phyloP scores from a whole-genome alignment of 2,113 vertebrate species.

The Sebastes schlegelii region DNA sequence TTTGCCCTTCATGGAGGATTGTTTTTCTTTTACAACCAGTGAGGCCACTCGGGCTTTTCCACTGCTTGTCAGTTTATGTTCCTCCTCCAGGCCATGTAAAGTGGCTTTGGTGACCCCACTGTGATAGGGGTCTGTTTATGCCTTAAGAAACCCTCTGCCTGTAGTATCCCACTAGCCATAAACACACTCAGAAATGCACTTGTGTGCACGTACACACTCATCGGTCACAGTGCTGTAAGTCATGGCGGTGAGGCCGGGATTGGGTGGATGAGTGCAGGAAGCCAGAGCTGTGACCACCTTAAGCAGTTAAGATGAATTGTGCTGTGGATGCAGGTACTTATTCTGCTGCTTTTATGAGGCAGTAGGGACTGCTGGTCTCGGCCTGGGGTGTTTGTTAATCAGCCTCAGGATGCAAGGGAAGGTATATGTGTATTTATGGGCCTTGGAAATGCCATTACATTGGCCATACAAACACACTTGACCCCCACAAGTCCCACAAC shows the following conservation, averaged over 20 bases:
- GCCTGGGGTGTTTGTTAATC: constrained; percentile 53
- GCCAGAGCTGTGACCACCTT: constrained; percentile 45
- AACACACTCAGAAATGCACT: constrained; percentile 3
- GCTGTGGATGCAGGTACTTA: constrained; percentile 39
- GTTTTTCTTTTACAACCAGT: constrained; percentile 40
- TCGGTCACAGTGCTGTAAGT: constrained; percentile 49
- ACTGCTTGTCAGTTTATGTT: constrained; percentile 46
- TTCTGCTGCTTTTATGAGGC: constrained; percentile 43
- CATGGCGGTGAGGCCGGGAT: constrained; percentile 7
- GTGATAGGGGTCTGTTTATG: constrained; percentile 40
- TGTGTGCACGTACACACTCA: constrained; percentile 9
- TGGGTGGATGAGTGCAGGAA: background rate
- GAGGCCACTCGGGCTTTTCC: constrained; percentile 49
- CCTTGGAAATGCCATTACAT: constrained; percentile 15
- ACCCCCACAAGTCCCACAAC: background rate
- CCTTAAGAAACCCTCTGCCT: constrained; percentile 43
- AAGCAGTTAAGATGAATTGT: constrained; percentile 63
- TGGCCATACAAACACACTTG: background rate
- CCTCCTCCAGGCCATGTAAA: constrained; percentile 51
- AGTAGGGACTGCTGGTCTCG: constrained; percentile 15
- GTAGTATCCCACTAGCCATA: constrained; percentile 21
- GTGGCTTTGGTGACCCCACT: constrained; percentile 55
- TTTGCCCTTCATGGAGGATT: constrained; percentile 22
- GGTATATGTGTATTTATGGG: constrained; percentile 33
- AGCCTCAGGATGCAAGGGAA: constrained; percentile 26